Conservation (phyloP, 2,113 vertebrate genomes). For the Mus spicilegus region DNA sequence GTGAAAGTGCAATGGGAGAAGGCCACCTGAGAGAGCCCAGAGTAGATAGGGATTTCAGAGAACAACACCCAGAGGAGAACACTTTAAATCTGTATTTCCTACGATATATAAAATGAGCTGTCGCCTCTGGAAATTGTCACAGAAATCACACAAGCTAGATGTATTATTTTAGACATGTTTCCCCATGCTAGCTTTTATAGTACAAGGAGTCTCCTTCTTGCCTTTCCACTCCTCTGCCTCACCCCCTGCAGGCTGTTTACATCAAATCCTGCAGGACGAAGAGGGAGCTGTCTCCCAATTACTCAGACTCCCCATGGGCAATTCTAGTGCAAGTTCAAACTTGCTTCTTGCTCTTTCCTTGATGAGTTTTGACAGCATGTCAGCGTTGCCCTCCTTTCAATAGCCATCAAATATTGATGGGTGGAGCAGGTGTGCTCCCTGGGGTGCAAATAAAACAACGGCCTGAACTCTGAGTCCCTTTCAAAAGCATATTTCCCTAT, state of each 20-base stretch:
- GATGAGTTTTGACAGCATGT: constrained; percentile 65
- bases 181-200: not conserved
- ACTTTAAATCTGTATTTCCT: not conserved
- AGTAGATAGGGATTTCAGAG: not conserved
- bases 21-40: not conserved
- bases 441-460: constrained; percentile 58
- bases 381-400: constrained; percentile 47
- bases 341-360: constrained; percentile 62
- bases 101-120: not conserved
- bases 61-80: not conserved
- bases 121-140: not conserved
- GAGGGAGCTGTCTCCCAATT: constrained; percentile 37
- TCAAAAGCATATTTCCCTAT: constrained; percentile 27
- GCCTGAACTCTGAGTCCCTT: constrained; percentile 36
- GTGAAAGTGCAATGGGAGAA: not conserved
- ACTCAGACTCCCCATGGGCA: constrained; percentile 35
- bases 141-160: not conserved
- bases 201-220: not conserved
- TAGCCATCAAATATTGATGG: constrained; percentile 69
- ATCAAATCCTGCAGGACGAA: constrained; percentile 46
- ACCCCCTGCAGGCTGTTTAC: not conserved
- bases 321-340: not conserved
- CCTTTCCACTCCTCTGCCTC: not conserved
- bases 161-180: not conserved
- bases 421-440: constrained; percentile 67